A percentile compares a stretch with the other conserved stretches of the same genome.
phyloP scores from a whole-genome alignment of 2,888 invertebrate genomes.

The Synanthedon formicaeformis region DNA sequence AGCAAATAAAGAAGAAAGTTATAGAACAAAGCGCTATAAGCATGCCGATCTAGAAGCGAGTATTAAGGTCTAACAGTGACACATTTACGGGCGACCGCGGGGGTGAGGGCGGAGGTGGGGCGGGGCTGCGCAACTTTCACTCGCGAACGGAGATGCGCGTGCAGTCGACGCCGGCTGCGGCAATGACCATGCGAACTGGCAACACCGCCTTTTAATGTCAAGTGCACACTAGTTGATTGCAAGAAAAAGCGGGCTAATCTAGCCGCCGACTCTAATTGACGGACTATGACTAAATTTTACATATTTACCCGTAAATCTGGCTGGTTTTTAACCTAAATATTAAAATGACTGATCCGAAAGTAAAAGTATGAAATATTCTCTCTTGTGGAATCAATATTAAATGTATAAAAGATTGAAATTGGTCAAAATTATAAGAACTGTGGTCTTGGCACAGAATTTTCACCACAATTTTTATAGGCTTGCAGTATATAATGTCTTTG shows the following conservation, averaged over 20 bases:
- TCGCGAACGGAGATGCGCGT: conserved; percentile 34
- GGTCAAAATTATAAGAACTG: no score
- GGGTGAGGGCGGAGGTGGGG: conserved; percentile 6
- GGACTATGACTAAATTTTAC: neutral
- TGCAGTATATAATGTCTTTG: no score
- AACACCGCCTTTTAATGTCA: conserved; percentile 31
- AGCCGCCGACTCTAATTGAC: neutral
- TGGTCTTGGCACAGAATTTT: no score
- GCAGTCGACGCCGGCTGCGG: conserved; percentile 17
- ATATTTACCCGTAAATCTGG: no score
- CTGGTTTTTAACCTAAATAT: no score
- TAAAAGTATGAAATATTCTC: no score
- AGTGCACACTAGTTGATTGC: conserved; percentile 24
- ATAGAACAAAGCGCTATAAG: neutral
- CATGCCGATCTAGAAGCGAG: neutral
- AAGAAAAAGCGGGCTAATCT: neutral
- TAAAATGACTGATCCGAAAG: no score
- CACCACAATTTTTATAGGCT: no score
- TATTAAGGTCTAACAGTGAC: conserved; percentile 6
- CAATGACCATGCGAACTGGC: conserved; percentile 44
- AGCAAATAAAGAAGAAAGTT: neutral
- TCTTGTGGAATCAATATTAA: no score
- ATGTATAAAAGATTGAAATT: no score
- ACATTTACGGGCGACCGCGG: conserved; percentile 16
- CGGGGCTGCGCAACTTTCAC: conserved; percentile 41